Percentiles rank a stretch among this genome's conserved stretches.
These are phyloP conservation scores for Callipepla californica DNA, from an alignment of 2,113 vertebrate species.

Conservation along the genomic window DNA sequence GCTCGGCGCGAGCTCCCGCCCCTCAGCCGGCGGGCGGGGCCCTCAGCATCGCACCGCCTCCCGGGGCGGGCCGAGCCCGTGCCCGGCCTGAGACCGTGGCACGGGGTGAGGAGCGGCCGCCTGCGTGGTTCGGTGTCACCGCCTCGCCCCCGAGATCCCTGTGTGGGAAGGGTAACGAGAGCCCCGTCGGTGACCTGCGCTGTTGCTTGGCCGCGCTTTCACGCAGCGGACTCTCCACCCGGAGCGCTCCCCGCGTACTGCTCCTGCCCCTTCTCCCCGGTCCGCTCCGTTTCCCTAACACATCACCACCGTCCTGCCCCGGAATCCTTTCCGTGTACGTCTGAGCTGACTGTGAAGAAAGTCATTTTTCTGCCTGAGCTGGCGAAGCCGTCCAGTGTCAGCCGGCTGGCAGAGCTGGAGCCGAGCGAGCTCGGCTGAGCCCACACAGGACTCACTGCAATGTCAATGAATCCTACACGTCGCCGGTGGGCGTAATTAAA, in stretches of 20 bases:
- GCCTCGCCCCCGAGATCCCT: no score
- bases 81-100: neutral
- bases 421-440: conserved; percentile 37
- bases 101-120: fast-evolving
- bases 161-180: neutral
- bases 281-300: neutral
- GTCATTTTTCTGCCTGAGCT: neutral
- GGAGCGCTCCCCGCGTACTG: fast-evolving
- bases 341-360: neutral
- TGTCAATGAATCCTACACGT: conserved; percentile 24
- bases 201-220: neutral
- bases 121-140: fast-evolving
- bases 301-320: neutral
- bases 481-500: neutral
- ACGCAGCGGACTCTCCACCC: neutral
- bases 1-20: neutral
- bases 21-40: neutral
- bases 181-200: neutral
- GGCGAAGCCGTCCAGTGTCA: neutral
- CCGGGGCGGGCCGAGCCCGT: neutral
- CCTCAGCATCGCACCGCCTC: neutral
- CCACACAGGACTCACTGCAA: conserved; percentile 51
- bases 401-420: neutral
- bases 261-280: neutral
- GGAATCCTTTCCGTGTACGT: fast-evolving